Conservation (phyloP, 2,888 invertebrate species). For the Thymelicus lineola region DNA sequence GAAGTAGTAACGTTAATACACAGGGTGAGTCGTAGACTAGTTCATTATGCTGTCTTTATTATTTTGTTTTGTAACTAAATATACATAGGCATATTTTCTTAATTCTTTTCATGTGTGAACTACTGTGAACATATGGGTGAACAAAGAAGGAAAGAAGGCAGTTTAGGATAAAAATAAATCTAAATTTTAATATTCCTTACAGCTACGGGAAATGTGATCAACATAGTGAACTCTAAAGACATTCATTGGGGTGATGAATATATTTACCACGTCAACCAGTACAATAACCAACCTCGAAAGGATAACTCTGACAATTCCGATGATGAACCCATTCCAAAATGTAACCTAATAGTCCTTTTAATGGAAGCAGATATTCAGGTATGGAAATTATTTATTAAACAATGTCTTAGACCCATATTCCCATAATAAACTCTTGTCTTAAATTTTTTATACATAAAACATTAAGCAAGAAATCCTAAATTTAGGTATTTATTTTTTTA, state of each 20-base stretch:
- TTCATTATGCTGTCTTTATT: neutral
- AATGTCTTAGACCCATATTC: too few relatives aligned
- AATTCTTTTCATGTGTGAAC: too few relatives aligned
- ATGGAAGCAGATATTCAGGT: slow-evolving; percentile 72
- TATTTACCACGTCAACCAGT: slow-evolving; percentile 69
- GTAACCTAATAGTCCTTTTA: slow-evolving; percentile 62
- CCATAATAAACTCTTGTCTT: too few relatives aligned
- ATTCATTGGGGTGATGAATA: slow-evolving; percentile 74
- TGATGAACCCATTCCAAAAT: slow-evolving; percentile 62
- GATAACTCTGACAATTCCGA: slow-evolving; percentile 45
- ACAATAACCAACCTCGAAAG: slow-evolving; percentile 46
- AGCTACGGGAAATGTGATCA: slow-evolving; percentile 81
- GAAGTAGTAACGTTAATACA: slow-evolving; percentile 63
- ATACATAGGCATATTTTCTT: too few relatives aligned
- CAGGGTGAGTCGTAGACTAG: slow-evolving; percentile 64
- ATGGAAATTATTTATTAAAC: slow-evolving; percentile 8
- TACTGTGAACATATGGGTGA: too few relatives aligned
- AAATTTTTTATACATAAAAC: too few relatives aligned
- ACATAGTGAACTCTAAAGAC: slow-evolving; percentile 74
- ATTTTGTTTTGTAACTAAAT: too few relatives aligned
- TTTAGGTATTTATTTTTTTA: too few relatives aligned
- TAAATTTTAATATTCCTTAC: slow-evolving; percentile 25
- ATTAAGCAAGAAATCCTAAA: too few relatives aligned
- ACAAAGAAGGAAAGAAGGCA: too few relatives aligned
- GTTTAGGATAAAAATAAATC: neutral